Percentiles rank a stretch among this genome's conserved stretches.
Evolutionary conservation across 2,113 vertebrate species (phyloP).

Genomic region (Zeus faber): DNA sequence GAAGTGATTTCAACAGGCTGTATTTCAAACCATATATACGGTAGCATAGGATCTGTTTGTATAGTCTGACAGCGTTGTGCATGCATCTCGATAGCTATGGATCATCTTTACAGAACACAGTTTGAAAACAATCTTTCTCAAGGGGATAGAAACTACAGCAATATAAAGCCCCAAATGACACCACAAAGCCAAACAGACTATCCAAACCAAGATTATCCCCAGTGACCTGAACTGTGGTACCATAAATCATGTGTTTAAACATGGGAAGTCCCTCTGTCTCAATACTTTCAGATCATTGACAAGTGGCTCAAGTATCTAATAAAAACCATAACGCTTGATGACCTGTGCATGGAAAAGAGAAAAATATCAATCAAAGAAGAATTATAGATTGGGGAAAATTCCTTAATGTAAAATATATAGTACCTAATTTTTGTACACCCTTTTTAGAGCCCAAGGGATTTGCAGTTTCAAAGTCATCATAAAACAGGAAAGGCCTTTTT

Average conservation of each 20-base stretch:
- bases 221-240: conserved; percentile 12
- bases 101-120: conserved; percentile 25
- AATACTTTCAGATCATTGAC: conserved; percentile 15
- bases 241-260: conserved; percentile 5
- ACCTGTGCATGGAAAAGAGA: conserved; percentile 28
- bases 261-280: conserved; percentile 7
- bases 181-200: conserved; percentile 24
- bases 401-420: conserved; percentile 15
- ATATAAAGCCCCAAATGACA: conserved; percentile 17
- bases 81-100: conserved; percentile 14
- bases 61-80: conserved; percentile 16
- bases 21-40: conserved; percentile 30
- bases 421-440: conserved; percentile 13
- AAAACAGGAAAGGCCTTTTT: conserved; percentile 13
- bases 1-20: conserved; percentile 21
- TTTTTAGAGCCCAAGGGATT: conserved; percentile 16
- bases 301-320: conserved; percentile 19
- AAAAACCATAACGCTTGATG: conserved; percentile 25
- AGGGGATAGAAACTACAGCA: conserved; percentile 22
- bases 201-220: conserved; percentile 1
- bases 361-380: conserved; percentile 10
- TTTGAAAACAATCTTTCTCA: conserved; percentile 10
- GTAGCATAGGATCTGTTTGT: conserved; percentile 17
- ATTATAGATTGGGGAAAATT: conserved; percentile 13
- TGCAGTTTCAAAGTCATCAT: conserved; percentile 14